Evolutionary conservation across 2,113 vertebrate genomes (phyloP), one percentile per base, ranked within the genome.

Genomic region (Dipodomys merriami): DNA sequence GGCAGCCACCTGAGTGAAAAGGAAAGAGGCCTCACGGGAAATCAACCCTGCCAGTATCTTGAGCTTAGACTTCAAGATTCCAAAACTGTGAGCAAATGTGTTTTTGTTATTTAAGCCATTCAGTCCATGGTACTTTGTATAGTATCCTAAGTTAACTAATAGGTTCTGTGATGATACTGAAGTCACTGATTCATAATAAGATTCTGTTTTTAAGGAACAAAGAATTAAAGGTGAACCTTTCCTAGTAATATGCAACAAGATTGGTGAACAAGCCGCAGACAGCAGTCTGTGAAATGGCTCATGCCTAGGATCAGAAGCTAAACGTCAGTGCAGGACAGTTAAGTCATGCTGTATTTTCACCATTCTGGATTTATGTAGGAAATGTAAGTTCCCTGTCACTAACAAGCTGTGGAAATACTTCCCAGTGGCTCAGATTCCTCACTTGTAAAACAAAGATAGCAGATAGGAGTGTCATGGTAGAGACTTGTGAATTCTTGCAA

Each of bases 171-270:
- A 33, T 57, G n/a, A 60, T 49, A 68, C 2, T 92, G 27, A 94
- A 76, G 29, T 80, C 13, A 74, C 82, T 89, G 33, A 82, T 5
- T 78, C 39, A 84, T 49, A 77, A 33, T 8, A 88, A 74, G 80
- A 8, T 16, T n/a, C 15, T 64, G 12, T 57, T 4, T 76, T 65
- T 76, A 44, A 60, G 49, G 49, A 83, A 74, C 12, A 44, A 74
- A 30, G 13, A 69, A 10, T 80, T 90, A 60, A 83, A 92, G 39
- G 18, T 39, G 82, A 49, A 83, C 33, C 2, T 15, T 76, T 79
- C n/a, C 9, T 35, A 79, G n/a, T 5, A 83, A 23, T 25, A 1
- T 33, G 7, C 27, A 57, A 39, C 30, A 35, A 35, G 7, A 25
- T 6, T 27, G n/a, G 68, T 20, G 8, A 57, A 57, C 53, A 80